Base-by-base conservation (phyloP, 2,113 vertebrate species). In the Pseudorhombus dupliciocellatus region DNA sequence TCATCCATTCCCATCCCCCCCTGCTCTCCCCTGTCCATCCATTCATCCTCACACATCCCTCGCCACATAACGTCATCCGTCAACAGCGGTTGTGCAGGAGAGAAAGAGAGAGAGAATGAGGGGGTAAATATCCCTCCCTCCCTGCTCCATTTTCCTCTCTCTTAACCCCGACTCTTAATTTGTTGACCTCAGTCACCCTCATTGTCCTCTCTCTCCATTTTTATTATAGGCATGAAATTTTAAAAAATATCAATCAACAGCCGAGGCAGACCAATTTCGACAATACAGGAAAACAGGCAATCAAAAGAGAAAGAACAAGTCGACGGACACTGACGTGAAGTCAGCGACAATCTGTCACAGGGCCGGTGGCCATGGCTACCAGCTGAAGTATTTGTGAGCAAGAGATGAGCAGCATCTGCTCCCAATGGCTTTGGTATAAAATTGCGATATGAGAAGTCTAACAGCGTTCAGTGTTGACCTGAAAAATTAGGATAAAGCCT, bases 31-130 rank as follows among this genome's bases (percentile, higher is more conserved):
- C n/a, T 73, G 58, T 77, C 80, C 71, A 62, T 83, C 76, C 81
- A 89, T 86, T 84, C 80, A 84, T 79, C 73, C 79, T 76, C 75
- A 81, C 67, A 65, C 75, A 69, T 80, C 73, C 62, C 65, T 76
- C 31, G 21, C 66, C 6, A 42, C 63, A 88, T 88, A 75, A 70
- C 72, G 72, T 89, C 86, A 86, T 89, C 80, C 71, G 1, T 89
- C 88, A 89, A 85, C 75, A 73, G 84, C 67, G 73, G 37, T 57
- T 3, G n/a, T 50, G 48, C 6, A 7, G 10, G 30, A 54, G 46
- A 44, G 60, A 53, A 40, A 28, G 8, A 59, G 26, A 52, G 34
- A 51, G 52, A 18, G 40, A 37, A 25, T 15, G 12, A 42, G 40
- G 15, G 16, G 42, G 46, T n/a, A n/a, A 48, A 48, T n/a, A 48